A percentile compares a stretch with the other conserved stretches of the same genome.
Conservation (phyloP, 2,797 vertebrate genomes). For the Melanitta fusca region DNA sequence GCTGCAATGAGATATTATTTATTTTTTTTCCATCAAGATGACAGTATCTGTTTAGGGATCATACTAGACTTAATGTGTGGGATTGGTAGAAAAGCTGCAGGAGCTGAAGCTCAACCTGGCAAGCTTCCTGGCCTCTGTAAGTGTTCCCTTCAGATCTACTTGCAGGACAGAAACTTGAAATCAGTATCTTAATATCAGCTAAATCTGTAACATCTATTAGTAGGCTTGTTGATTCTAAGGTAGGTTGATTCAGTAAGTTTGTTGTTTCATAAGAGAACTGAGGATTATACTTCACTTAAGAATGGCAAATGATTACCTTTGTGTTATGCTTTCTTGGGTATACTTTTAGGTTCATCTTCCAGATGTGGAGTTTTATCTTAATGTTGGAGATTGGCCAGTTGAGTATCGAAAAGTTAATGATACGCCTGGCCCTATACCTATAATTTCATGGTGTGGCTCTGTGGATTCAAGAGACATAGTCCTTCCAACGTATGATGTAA, state of each 20-base stretch:
- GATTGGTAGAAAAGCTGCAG: neutral
- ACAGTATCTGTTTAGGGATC: neutral
- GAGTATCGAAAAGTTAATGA: constrained; percentile 83
- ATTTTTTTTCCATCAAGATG: neutral
- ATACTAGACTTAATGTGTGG: neutral
- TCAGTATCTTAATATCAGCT: neutral
- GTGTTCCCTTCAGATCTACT: neutral
- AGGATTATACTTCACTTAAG: neutral
- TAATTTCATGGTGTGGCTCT: constrained; percentile 95
- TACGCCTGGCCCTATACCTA: constrained; percentile 84
- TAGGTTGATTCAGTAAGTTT: neutral
- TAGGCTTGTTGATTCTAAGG: neutral
- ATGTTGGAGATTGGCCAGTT: constrained; percentile 95
- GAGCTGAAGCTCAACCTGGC: fast-evolving
- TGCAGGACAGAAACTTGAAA: neutral
- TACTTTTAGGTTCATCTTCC: constrained; percentile 86
- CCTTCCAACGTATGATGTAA: constrained; percentile 93
- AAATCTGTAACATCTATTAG: neutral
- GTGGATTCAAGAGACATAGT: constrained; percentile 88
- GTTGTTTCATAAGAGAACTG: neutral
- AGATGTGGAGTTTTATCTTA: constrained; percentile 92
- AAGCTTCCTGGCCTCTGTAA: neutral
- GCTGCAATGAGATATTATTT: neutral
- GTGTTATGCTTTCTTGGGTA: neutral
- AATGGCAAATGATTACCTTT: neutral